Percentiles rank a stretch among this genome's conserved stretches.
These are phyloP conservation scores for Bungarus multicinctus DNA, from an alignment of 2,113 vertebrate species.

Conservation along the genomic window DNA sequence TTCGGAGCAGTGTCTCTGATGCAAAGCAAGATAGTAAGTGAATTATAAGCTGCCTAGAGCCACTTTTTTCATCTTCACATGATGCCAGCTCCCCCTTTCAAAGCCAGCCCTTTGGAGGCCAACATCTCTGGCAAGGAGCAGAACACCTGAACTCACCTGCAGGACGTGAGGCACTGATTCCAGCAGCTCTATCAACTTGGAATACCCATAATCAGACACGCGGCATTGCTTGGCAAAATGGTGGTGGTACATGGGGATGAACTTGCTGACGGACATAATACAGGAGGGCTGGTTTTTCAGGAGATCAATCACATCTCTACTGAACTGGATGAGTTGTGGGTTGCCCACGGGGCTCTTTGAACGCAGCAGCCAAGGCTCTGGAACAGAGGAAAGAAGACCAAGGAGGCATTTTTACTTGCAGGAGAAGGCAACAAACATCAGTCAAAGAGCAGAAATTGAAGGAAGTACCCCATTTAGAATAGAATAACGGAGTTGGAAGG, in stretches of 20 bases:
- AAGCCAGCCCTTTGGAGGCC: background rate
- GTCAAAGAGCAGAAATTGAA: background rate
- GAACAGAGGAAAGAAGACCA: background rate
- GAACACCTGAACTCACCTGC: slow-evolving; percentile 72
- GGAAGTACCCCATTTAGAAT: background rate
- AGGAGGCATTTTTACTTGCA: background rate
- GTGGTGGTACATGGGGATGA: slow-evolving; percentile 95
- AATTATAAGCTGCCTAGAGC: background rate
- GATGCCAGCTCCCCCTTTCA: background rate
- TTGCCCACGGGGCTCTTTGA: slow-evolving; percentile 96
- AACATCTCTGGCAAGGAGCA: background rate
- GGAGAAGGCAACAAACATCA: background rate
- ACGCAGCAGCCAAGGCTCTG: slow-evolving; percentile 92
- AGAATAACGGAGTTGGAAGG: no score
- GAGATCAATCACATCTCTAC: slow-evolving; percentile 92
- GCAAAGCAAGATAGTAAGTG: background rate
- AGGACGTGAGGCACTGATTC: slow-evolving; percentile 96
- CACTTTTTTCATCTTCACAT: background rate
- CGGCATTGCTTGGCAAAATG: slow-evolving; percentile 97
- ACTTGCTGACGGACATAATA: slow-evolving; percentile 86
- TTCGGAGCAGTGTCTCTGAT: background rate
- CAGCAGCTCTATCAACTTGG: slow-evolving; percentile 90
- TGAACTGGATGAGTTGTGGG: slow-evolving; percentile 96
- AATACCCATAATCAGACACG: slow-evolving; percentile 95
- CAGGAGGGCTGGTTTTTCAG: slow-evolving; percentile 88